Base-by-base conservation (phyloP, 35 echinoderm and acorn worm species). In the Stichopus chloronotus region DNA sequence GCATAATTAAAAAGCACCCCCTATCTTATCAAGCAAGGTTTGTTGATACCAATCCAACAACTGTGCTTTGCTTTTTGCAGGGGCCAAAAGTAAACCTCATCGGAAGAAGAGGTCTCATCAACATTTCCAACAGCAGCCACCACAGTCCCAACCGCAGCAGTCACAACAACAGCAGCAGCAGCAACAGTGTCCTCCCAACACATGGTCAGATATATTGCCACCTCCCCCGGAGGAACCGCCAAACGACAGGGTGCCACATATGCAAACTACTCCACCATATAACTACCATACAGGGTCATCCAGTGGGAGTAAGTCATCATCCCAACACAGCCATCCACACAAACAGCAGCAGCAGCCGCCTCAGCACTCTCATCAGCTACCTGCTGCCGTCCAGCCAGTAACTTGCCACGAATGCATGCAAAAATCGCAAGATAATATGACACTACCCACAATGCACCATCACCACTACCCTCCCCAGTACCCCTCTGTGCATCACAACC, bases 341-440 rank as follows among this genome's bases (percentile, higher is more conserved):
- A n/a, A 56, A 19, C 25, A 43, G 43, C 59, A 65, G 7, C 20
- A 22, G 17, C 54, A 63, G 78, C 78, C 6, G 23, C 52, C 12
- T 10, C 55, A 43, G 59, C 85, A 88, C 56, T 55, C 55, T 57
- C 85, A 59, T 57, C 14, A 9, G 11, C 59, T 8, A 5, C 56
- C 21, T 5, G 22, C 65, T 30, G n/a, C 86, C 25, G 14, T 71
- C 24, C 59, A 91, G 55, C 90, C 90, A 65, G 71, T 91, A 57
- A 79, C 90, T 91, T 91, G 90, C 90, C 90, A 91, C 53, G 90
- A 79, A 56, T 91, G 90, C 72, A 91, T 91, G 90, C 69, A 79
- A 59, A 91, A 59, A n/a, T 2, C 87, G 9, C 87, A 89, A 54
- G 87, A 89, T 54, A 89, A 89, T 53, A 91, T 78, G 90, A 91